These are phyloP conservation scores for Diuraphis noxia DNA, from an alignment of 1,140 invertebrate species.

Conservation along the genomic window DNA sequence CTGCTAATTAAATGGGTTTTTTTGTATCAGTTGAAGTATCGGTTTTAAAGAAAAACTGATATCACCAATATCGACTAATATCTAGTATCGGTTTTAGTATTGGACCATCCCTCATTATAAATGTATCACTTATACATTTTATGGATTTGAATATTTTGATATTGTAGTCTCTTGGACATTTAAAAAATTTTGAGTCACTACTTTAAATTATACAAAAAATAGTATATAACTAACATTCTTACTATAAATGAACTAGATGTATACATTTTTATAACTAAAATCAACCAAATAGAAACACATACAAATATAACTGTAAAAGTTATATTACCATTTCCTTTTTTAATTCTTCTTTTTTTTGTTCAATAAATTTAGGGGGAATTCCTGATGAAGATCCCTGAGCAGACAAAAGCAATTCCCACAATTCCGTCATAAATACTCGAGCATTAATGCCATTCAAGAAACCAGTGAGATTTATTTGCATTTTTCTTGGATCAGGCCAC, in stretches of 20 bases:
- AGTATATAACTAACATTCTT: background rate
- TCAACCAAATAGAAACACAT: conserved; percentile 20
- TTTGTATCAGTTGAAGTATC: too few relatives aligned
- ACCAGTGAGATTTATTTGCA: conserved; percentile 99
- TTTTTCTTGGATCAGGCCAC: conserved; percentile 95
- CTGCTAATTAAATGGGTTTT: too few relatives aligned
- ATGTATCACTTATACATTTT: background rate
- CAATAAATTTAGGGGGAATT: conserved; percentile 89
- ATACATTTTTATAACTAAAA: conserved; percentile 11
- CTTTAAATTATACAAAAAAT: background rate
- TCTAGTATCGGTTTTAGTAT: too few relatives aligned
- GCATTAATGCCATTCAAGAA: conserved; percentile 98
- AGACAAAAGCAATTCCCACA: conserved; percentile 93
- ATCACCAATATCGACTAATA: too few relatives aligned
- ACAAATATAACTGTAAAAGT: conserved; percentile 40
- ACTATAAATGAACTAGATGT: background rate
- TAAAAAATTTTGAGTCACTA: background rate
- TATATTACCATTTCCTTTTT: conserved; percentile 74
- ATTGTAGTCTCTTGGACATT: background rate
- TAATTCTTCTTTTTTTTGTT: conserved; percentile 96
- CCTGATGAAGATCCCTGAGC: conserved; percentile 93
- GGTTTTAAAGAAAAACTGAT: too few relatives aligned
- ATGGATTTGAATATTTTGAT: background rate
- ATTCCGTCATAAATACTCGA: conserved; percentile 92
- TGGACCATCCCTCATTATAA: too few relatives aligned